A percentile compares a stretch with the other conserved stretches of the same genome.
Conservation (phyloP, 2,888 invertebrate species). For the Sarcophaga rosellei region DNA sequence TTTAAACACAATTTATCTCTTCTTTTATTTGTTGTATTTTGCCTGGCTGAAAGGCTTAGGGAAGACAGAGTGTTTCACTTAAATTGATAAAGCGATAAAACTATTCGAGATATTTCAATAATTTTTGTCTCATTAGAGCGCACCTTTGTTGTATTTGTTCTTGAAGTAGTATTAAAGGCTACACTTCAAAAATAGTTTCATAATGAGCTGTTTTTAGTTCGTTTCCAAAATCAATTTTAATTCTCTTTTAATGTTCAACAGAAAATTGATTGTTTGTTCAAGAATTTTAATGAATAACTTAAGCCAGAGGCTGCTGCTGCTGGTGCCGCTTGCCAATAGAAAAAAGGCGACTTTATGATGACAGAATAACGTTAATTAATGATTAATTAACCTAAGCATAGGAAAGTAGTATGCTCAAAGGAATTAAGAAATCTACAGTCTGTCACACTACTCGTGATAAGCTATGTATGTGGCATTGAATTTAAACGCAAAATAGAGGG, state of each 20-base stretch:
- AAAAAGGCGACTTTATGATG: neutral
- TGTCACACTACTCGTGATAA: too few species aligned
- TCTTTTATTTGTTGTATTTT: neutral
- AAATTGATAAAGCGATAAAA: constrained; percentile 72
- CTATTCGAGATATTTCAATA: constrained; percentile 79
- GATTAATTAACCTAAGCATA: neutral
- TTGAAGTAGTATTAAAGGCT: constrained; percentile 12
- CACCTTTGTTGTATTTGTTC: constrained; percentile 50
- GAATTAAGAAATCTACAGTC: neutral
- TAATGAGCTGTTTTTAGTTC: constrained; percentile 48
- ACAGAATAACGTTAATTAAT: neutral
- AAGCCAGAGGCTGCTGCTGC: constrained; percentile 5
- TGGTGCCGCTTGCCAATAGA: neutral
- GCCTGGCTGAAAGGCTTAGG: neutral
- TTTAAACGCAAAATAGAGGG: too few species aligned
- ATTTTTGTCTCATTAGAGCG: constrained; percentile 82
- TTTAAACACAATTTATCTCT: constrained; percentile 18
- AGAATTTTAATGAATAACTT: constrained; percentile 65
- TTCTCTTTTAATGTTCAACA: constrained; percentile 13
- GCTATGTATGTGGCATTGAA: too few species aligned
- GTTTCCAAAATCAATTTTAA: neutral
- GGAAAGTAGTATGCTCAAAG: neutral
- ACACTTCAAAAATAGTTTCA: constrained; percentile 53
- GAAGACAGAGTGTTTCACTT: constrained; percentile 37
- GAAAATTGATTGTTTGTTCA: constrained; percentile 32